These are phyloP conservation scores for Cantharis rufa DNA, from an alignment of 2,888 invertebrate species.

Conservation along the genomic window DNA sequence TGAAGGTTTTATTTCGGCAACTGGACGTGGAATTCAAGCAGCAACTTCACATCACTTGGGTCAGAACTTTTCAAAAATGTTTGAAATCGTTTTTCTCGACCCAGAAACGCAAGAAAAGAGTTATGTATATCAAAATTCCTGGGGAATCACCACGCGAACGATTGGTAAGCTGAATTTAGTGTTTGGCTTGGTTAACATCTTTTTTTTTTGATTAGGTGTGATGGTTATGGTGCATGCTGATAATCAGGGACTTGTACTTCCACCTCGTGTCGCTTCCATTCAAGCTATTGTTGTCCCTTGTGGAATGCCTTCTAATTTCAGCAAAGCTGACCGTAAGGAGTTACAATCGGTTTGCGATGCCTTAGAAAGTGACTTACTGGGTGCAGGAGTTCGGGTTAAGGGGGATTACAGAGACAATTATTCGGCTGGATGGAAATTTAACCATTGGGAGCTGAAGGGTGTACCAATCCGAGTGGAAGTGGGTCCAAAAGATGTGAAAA, in stretches of 20 bases:
- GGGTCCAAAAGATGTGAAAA: conserved; percentile 93
- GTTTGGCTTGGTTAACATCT: no score
- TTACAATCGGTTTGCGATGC: conserved; percentile 72
- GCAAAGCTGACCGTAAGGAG: conserved; percentile 69
- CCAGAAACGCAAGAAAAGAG: conserved; percentile 87
- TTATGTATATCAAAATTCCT: conserved; percentile 95
- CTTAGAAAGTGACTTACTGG: conserved; percentile 67
- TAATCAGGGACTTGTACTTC: conserved; percentile 93
- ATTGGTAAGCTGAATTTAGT: no score
- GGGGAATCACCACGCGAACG: conserved; percentile 97
- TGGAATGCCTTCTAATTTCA: conserved; percentile 85
- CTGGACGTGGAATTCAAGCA: conserved; percentile 93
- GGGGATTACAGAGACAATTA: conserved; percentile 93
- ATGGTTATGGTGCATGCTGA: conserved; percentile 95
- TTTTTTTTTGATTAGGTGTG: no score
- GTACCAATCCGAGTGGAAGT: conserved; percentile 93
- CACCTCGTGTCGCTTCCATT: conserved; percentile 86
- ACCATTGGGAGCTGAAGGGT: conserved; percentile 96
- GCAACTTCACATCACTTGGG: conserved; percentile 98
- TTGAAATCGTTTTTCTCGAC: conserved; percentile 94
- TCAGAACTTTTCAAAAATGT: conserved; percentile 99
- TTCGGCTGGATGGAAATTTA: conserved; percentile 99
- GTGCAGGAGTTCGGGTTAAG: conserved; percentile 72
- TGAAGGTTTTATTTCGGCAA: conserved; percentile 92
- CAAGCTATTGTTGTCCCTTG: conserved; percentile 94